Evolutionary conservation across 2,888 invertebrate genomes (phyloP), one percentile per base, ranked within the genome.

Genomic region (Brachynemurus nebulosus): DNA sequence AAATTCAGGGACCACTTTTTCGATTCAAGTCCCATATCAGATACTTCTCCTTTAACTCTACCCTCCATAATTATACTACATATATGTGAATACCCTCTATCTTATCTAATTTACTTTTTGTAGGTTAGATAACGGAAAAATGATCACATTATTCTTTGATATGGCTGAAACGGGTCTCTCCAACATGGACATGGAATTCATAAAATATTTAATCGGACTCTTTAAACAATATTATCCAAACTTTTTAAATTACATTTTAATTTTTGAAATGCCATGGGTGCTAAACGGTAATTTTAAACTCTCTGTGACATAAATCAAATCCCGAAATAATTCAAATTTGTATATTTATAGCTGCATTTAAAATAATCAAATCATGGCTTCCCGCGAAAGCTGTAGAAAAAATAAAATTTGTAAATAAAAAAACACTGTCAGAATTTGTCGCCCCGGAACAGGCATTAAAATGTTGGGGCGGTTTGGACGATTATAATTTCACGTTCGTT

Each of bases 251-350:
- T 88, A 89, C 58, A 90, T 95, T 51, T 67, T 95, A 25, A 82
- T 95, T 43, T 90, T 74, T 61, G 91, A 95, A 60, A 86, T 95
- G 86, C 89, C 93, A 0, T 95, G 93, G 93, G 77, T 93, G 1
- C 64, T 95, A 47, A 89, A 82, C 56, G 80, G 83, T 83, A 67
- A 68, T n/a, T 30, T 9, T 12, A 17, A 40, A 40, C 14, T 17
- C 18, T 11, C 39, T 7, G 4, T 14, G 8, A 18, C 33, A 16
- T 7, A 9, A 34, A 23, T 14, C 7, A n/a, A 34, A 9, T n/a
- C 6, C n/a, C 5, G n/a, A 23, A 16, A 6, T 16, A 35, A 36
- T 36, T 36, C 12, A 17, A 11, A 25, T 23, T 40, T 38, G 42
- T 43, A 47, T 47, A 46, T 44, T 67, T 67, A 48, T 57, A 84